Evolutionary conservation across 92 coral and sea anemone species (phyloP).

Genomic region (Pocillopora grandis): DNA sequence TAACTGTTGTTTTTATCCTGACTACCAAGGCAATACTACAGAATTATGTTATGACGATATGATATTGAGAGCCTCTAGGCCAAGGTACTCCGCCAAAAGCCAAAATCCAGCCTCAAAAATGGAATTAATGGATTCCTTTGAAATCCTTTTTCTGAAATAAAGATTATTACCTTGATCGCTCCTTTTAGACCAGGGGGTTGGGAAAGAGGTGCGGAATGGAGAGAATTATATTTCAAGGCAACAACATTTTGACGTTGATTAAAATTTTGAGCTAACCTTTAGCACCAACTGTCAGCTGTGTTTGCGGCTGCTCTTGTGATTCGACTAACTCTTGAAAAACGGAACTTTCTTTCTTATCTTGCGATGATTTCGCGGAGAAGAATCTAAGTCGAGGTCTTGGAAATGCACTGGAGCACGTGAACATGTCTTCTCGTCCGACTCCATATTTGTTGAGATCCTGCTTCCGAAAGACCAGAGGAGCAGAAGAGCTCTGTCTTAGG

Average conservation of each 20-base stretch:
- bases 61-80: too few species aligned
- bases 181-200: neutral
- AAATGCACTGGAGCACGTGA: neutral
- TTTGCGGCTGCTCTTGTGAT: slow-evolving; percentile 72
- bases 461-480: slow-evolving; percentile 3
- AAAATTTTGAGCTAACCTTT: slow-evolving; percentile 61
- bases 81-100: neutral
- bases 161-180: neutral
- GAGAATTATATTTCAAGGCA: neutral
- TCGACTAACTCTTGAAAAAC: slow-evolving; percentile 70
- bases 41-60: too few species aligned
- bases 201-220: neutral
- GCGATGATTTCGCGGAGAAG: slow-evolving; percentile 25
- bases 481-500: slow-evolving; percentile 19
- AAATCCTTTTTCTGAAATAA: neutral
- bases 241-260: neutral
- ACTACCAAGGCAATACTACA: too few species aligned
- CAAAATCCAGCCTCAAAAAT: neutral
- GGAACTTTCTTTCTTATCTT: slow-evolving; percentile 41
- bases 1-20: too few species aligned
- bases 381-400: neutral
- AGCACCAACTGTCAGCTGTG: slow-evolving; percentile 87
- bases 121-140: too few species aligned
- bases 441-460: neutral
- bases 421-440: neutral